These are phyloP conservation scores for Gallinago jamesoni DNA, from an alignment of 2,113 vertebrate genomes.

Conservation along the genomic window DNA sequence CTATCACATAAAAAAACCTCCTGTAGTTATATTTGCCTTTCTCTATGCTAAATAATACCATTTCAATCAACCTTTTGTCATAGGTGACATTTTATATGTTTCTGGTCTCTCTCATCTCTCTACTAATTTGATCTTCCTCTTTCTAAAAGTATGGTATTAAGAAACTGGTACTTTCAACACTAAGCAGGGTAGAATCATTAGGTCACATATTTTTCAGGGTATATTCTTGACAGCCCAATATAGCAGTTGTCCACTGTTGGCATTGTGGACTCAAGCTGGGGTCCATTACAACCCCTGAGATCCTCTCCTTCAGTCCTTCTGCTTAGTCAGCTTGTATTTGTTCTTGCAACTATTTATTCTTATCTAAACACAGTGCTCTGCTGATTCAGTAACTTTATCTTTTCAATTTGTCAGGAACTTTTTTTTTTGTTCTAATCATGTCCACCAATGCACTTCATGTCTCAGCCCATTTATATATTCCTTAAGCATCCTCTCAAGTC, in stretches of 20 bases:
- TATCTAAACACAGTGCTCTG: background rate
- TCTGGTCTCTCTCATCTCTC: background rate
- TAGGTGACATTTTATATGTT: background rate
- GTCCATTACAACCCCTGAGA: background rate
- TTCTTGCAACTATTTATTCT: background rate
- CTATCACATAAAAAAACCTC: accelerated
- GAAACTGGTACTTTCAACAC: background rate
- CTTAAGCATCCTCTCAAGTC: background rate
- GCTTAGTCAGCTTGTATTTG: background rate
- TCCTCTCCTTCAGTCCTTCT: background rate
- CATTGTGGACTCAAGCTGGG: background rate
- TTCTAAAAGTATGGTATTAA: background rate
- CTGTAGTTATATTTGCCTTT: background rate
- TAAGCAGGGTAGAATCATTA: background rate
- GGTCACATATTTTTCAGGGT: background rate
- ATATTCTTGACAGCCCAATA: background rate
- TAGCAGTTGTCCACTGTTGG: background rate
- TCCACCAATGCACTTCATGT: background rate
- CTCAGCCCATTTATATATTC: accelerated
- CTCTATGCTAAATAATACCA: background rate
- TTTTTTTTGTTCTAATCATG: background rate
- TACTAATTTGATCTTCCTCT: background rate
- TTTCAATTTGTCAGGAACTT: background rate
- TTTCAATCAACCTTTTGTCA: background rate
- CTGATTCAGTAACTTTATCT: background rate